Evolutionary conservation across 1,140 invertebrate genomes (phyloP).

Genomic region (Drosophila biarmipes): DNA sequence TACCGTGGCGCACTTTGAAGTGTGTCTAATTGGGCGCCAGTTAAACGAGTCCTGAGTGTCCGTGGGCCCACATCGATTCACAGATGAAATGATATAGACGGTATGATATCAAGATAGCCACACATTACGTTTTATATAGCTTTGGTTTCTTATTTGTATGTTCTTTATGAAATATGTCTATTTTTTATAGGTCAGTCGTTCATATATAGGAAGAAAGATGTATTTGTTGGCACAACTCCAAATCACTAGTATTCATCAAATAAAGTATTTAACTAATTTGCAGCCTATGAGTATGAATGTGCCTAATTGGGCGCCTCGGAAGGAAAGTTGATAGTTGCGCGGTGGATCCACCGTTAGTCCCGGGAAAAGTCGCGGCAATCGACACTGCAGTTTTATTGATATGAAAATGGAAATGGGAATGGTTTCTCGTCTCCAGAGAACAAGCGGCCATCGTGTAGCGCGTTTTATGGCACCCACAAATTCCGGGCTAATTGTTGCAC

Average conservation of each 20-base stretch:
- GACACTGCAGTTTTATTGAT: conserved; percentile 41
- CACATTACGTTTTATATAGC: too few relatives aligned
- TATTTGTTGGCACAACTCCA: too few relatives aligned
- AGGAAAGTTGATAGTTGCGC: conserved; percentile 10
- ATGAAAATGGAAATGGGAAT: conserved; percentile 60
- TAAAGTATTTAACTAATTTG: too few relatives aligned
- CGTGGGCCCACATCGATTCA: neutral
- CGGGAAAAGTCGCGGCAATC: conserved; percentile 15
- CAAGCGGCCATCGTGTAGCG: conserved; percentile 77
- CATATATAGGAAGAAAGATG: too few relatives aligned
- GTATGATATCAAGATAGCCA: too few relatives aligned
- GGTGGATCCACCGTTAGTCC: conserved; percentile 25
- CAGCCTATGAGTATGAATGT: neutral
- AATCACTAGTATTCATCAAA: neutral
- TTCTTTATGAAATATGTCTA: too few relatives aligned
- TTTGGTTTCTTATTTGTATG: too few relatives aligned
- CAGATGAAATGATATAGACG: neutral
- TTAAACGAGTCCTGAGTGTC: conserved; percentile 16
- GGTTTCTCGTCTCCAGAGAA: conserved; percentile 50
- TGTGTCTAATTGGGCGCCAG: conserved; percentile 65
- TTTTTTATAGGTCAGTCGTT: too few relatives aligned
- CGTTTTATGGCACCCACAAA: conserved; percentile 82
- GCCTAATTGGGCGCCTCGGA: conserved; percentile 6
- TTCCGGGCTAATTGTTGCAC: conserved; percentile 80
- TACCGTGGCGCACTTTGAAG: conserved; percentile 62